These are phyloP conservation scores for Eurosta solidaginis DNA, from an alignment of 1,140 invertebrate species.

Conservation along the genomic window DNA sequence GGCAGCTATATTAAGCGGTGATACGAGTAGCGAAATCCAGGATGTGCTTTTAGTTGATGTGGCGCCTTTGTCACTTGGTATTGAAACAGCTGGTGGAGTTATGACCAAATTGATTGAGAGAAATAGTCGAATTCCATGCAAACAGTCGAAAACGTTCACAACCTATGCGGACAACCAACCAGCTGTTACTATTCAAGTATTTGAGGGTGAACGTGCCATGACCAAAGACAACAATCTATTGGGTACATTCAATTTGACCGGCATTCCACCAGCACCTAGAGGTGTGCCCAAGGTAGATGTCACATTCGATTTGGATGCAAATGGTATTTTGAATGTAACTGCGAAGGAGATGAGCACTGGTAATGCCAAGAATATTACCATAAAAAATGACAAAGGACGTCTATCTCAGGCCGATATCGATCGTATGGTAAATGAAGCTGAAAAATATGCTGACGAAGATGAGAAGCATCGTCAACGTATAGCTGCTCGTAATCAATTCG, in stretches of 20 bases:
- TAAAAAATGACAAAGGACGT: too few species aligned
- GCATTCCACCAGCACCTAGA: slow-evolving; percentile 80
- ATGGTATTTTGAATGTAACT: too few species aligned
- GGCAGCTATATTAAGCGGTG: slow-evolving; percentile 73
- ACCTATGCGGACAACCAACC: slow-evolving; percentile 76
- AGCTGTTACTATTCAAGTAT: slow-evolving; percentile 71
- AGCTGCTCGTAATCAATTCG: too few species aligned
- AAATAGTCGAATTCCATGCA: slow-evolving; percentile 69
- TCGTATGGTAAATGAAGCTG: too few species aligned
- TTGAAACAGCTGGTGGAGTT: slow-evolving; percentile 66
- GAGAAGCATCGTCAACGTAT: too few species aligned
- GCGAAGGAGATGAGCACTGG: too few species aligned
- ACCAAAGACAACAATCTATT: slow-evolving; percentile 77
- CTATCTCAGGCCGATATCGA: too few species aligned
- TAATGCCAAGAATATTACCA: too few species aligned
- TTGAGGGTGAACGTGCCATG: slow-evolving; percentile 73
- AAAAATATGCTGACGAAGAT: too few species aligned
- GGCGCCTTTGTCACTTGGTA: slow-evolving; percentile 65
- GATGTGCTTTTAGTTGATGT: slow-evolving; percentile 66
- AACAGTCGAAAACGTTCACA: slow-evolving; percentile 69
- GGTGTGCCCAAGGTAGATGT: slow-evolving; percentile 80
- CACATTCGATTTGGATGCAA: too few species aligned
- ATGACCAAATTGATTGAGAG: slow-evolving; percentile 71
- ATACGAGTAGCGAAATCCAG: slow-evolving; percentile 63
- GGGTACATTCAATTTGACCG: slow-evolving; percentile 77